Evolutionary conservation across 1,140 invertebrate genomes (phyloP).

Genomic region (Drosophila fuyamai): DNA sequence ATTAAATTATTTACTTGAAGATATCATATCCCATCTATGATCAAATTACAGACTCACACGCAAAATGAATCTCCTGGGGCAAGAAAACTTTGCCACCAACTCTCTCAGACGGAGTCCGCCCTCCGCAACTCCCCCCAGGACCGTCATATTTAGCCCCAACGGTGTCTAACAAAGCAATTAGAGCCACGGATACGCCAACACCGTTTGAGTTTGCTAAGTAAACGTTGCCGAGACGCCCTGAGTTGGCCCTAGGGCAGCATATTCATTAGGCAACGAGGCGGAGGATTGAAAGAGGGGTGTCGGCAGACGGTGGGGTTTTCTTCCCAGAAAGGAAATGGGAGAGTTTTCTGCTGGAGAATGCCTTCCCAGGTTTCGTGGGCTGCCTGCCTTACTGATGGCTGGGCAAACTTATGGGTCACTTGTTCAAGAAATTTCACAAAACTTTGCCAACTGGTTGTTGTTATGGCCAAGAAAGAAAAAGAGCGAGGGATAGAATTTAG

Average conservation of each 20-base stretch:
- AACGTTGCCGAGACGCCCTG: conserved; percentile 42
- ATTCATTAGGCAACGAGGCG: conserved; percentile 64
- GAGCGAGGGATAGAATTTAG: neutral
- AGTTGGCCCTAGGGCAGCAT: conserved; percentile 55
- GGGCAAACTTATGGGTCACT: conserved; percentile 72
- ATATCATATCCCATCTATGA: conserved; percentile 18
- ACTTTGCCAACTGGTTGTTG: conserved; percentile 65
- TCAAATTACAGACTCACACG: conserved; percentile 19
- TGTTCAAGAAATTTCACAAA: conserved; percentile 63
- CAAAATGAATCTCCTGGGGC: conserved; percentile 16
- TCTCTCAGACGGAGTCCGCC: neutral
- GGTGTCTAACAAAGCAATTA: conserved; percentile 81
- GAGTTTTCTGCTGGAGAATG: conserved; percentile 2
- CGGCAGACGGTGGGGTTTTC: neutral
- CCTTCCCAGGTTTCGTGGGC: conserved; percentile 17
- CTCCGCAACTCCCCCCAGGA: conserved; percentile 7
- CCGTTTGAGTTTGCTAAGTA: conserved; percentile 63
- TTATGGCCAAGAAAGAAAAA: conserved; percentile 13
- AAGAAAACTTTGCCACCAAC: conserved; percentile 37
- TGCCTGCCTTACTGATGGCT: conserved; percentile 19
- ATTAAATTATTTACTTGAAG: neutral
- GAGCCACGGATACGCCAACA: conserved; percentile 68
- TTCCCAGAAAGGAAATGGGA: neutral
- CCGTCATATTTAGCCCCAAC: conserved; percentile 70
- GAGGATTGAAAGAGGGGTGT: conserved; percentile 5